Conservation (phyloP, 2,797 vertebrate genomes). For the Syngnathus acus region DNA sequence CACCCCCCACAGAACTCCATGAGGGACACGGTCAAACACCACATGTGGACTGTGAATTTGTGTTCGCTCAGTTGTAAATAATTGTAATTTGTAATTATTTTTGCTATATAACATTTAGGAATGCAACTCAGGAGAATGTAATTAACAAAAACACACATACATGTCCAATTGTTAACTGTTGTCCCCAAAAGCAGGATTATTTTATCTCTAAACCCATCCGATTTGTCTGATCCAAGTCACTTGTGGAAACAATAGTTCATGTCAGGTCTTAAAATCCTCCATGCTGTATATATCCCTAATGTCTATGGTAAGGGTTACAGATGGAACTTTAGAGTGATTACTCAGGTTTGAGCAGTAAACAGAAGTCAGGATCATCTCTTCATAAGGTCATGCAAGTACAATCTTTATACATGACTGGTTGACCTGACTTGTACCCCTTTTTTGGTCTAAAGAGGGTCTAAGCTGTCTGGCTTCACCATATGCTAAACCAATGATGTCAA, state of each 20-base stretch:
- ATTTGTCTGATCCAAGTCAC: constrained; percentile 50
- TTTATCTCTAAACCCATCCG: constrained; percentile 29
- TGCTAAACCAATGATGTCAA: constrained; percentile 31
- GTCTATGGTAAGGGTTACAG: neutral
- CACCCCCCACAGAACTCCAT: too few species aligned
- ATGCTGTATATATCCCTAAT: neutral
- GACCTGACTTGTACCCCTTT: constrained; percentile 63
- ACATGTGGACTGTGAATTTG: too few species aligned
- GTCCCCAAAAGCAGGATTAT: neutral
- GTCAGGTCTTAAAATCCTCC: constrained; percentile 26
- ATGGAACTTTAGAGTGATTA: neutral
- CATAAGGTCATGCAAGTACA: constrained; percentile 53
- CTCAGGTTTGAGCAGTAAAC: constrained; percentile 9
- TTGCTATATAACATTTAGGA: too few species aligned
- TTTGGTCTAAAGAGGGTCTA: constrained; percentile 51
- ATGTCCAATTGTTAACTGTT: neutral
- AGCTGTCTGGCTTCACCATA: constrained; percentile 71
- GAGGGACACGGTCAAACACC: too few species aligned
- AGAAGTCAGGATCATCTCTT: constrained; percentile 48
- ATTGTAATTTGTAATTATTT: neutral
- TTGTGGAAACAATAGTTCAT: constrained; percentile 30
- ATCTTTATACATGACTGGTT: constrained; percentile 47
- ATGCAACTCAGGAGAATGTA: neutral
- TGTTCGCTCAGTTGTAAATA: neutral
- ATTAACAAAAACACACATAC: neutral